These are phyloP conservation scores for Pseudococcus longispinus DNA, from an alignment of 2,888 invertebrate species.

Conservation along the genomic window DNA sequence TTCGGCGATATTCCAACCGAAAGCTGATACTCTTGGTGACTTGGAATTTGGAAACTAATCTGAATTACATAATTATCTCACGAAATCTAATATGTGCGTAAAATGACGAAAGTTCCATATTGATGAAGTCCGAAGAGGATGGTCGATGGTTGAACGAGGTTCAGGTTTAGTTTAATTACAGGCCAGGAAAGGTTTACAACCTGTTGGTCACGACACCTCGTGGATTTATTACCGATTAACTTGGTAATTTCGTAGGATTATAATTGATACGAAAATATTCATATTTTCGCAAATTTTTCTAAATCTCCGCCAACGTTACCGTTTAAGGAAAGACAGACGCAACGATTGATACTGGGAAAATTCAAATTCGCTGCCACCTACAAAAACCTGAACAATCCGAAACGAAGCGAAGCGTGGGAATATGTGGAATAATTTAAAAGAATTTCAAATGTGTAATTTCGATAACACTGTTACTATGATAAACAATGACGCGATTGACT, in stretches of 20 bases:
- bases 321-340: neutral
- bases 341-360: neutral
- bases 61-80: neutral
- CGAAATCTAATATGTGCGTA: neutral
- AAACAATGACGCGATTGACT: conserved; percentile 51
- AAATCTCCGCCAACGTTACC: neutral
- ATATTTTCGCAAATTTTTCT: conserved; percentile 17
- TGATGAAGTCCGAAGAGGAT: neutral
- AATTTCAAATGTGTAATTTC: conserved; percentile 28
- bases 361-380: neutral
- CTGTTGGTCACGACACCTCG: conserved; percentile 18
- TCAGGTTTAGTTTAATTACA: conserved; percentile 16
- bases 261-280: neutral
- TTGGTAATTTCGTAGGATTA: neutral
- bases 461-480: conserved; percentile 41
- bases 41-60: neutral
- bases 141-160: neutral
- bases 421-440: neutral
- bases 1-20: neutral
- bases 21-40: neutral
- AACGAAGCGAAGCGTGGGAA: neutral
- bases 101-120: neutral
- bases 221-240: conserved; percentile 22
- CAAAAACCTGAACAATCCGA: neutral
- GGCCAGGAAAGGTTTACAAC: neutral